Evolutionary conservation across 2,797 vertebrate genomes (phyloP).

Genomic region (Hylomyscus alleni): DNA sequence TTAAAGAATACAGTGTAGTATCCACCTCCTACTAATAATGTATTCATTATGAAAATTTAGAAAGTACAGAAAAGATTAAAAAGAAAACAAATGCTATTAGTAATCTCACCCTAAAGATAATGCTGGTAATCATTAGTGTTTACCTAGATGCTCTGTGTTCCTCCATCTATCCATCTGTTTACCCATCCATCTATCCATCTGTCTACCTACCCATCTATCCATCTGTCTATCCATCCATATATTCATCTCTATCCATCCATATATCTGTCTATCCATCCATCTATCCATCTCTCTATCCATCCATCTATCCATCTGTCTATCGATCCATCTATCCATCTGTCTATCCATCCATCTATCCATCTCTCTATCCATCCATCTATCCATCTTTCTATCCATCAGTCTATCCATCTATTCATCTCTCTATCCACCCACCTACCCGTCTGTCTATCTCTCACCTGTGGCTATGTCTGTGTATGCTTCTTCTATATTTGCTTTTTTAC

Average conservation of each 20-base stretch:
- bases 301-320: background rate
- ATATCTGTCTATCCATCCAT: background rate
- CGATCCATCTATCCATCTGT: background rate
- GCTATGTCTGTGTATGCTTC: background rate
- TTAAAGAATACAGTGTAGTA: conserved; percentile 20
- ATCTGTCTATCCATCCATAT: background rate
- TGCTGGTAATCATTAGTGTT: background rate
- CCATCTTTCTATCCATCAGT: background rate
- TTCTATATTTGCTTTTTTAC: background rate
- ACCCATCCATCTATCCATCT: no score
- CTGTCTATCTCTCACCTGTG: background rate
- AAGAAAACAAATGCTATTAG: conserved; percentile 20
- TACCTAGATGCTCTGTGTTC: background rate
- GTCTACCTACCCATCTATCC: no score
- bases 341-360: background rate
- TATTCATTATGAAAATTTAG: conserved; percentile 24
- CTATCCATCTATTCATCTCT: background rate
- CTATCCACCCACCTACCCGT: background rate
- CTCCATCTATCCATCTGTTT: background rate
- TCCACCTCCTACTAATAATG: background rate
- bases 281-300: background rate
- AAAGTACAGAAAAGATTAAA: background rate
- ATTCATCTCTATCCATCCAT: background rate
- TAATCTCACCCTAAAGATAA: conserved; percentile 14
- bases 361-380: background rate